A percentile compares a stretch with the other conserved stretches of the same genome.
Evolutionary conservation across 2,113 vertebrate genomes (phyloP).

Genomic region (Cathartes aura): DNA sequence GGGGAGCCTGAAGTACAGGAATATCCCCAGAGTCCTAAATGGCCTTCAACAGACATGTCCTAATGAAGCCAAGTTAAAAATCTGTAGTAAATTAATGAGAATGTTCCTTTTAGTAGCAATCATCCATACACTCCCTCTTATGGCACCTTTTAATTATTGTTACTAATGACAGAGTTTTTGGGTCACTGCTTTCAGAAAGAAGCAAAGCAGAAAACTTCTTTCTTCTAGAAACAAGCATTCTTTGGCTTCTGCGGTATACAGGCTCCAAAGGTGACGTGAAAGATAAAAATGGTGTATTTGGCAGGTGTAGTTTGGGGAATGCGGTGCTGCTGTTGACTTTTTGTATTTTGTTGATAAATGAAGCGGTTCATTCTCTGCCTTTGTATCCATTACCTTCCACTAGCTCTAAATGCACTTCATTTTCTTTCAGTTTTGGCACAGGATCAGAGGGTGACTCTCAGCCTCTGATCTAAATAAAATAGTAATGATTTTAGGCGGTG

Average conservation of each 20-base stretch:
- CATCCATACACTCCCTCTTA: slow-evolving; percentile 70
- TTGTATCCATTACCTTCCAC: not conserved
- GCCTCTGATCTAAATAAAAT: slow-evolving; percentile 17
- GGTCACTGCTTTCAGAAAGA: slow-evolving; percentile 67
- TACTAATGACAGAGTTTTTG: slow-evolving; percentile 73
- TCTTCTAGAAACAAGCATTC: not conserved
- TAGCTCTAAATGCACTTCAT: not conserved
- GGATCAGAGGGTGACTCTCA: not conserved
- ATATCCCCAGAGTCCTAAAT: slow-evolving; percentile 61
- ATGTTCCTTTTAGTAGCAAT: slow-evolving; percentile 73
- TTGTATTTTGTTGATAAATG: not conserved
- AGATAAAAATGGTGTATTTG: not conserved
- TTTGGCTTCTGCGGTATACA: not conserved
- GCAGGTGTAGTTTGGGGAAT: accelerated
- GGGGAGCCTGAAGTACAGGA: not conserved
- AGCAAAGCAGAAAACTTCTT: slow-evolving; percentile 57
- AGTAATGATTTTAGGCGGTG: not conserved
- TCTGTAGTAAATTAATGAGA: slow-evolving; percentile 76
- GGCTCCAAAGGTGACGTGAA: not conserved
- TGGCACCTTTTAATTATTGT: slow-evolving; percentile 78
- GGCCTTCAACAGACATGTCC: slow-evolving; percentile 75
- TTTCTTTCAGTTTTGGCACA: not conserved
- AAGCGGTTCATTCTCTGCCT: not conserved
- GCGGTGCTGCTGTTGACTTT: not conserved
- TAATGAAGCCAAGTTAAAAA: slow-evolving; percentile 79